These are phyloP conservation scores for Urosaurus nigricauda DNA, from an alignment of 2,797 vertebrate species.

Conservation along the genomic window DNA sequence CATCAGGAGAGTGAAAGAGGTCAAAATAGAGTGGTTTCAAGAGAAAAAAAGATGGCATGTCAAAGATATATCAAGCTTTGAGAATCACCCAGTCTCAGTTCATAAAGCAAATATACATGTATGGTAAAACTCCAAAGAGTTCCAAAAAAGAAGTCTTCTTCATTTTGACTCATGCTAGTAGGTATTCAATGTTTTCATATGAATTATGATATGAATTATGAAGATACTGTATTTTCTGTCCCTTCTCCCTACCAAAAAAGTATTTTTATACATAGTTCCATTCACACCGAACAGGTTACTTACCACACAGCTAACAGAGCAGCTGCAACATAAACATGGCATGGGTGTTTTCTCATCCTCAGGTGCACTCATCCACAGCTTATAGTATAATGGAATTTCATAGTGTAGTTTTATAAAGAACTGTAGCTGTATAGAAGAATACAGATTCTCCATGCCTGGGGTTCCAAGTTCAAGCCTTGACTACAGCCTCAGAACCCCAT, in stretches of 20 bases:
- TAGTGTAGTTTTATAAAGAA: no score
- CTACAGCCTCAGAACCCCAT: no score
- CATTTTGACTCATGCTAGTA: not conserved
- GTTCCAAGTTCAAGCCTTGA: no score
- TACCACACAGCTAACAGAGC: not conserved
- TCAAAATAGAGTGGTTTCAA: conserved; percentile 30
- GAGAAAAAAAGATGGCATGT: not conserved
- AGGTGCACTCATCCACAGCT: not conserved
- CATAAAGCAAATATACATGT: not conserved
- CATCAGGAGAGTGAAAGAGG: conserved; percentile 30
- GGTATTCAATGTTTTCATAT: not conserved
- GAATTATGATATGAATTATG: not conserved
- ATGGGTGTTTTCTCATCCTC: not conserved
- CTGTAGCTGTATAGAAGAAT: no score
- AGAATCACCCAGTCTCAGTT: not conserved
- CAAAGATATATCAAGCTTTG: conserved; percentile 26
- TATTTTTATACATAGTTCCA: not conserved
- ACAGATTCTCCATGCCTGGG: no score
- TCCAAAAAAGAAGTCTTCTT: conserved; percentile 29
- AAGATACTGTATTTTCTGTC: not conserved
- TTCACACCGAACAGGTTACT: not conserved
- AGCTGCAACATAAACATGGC: not conserved
- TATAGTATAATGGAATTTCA: no score
- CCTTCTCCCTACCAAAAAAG: no score
- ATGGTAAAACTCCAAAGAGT: conserved; percentile 33